phyloP scores from a whole-genome alignment of 1,140 invertebrate genomes.

The Ridgeia piscesae region DNA sequence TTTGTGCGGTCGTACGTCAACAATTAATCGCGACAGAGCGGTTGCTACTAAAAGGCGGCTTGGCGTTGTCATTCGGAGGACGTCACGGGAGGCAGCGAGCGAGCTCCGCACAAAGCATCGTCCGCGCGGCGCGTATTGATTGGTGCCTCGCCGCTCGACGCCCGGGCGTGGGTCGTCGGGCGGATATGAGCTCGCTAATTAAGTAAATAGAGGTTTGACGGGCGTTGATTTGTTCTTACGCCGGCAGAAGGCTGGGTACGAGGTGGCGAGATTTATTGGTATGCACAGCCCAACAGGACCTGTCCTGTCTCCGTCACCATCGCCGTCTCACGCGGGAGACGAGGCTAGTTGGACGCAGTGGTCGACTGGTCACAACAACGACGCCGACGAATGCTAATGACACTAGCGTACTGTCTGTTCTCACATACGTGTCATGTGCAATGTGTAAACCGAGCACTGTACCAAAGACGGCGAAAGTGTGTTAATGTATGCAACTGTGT shows the following conservation, averaged over 20 bases:
- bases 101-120: not conserved
- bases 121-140: not conserved
- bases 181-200: not conserved
- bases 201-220: not conserved
- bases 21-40: conserved; percentile 3
- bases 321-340: not conserved
- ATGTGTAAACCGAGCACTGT: not conserved
- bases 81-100: not conserved
- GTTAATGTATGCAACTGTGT: not conserved
- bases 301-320: not conserved
- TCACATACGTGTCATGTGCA: not conserved
- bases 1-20: not conserved
- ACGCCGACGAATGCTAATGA: not conserved
- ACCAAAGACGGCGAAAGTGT: not conserved
- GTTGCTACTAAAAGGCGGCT: conserved; percentile 3
- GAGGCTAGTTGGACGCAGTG: not conserved
- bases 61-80: not conserved
- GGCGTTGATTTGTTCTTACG: not conserved
- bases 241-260: not conserved
- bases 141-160: not conserved
- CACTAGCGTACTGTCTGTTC: not conserved
- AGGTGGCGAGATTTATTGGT: not conserved
- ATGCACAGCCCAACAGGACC: not conserved
- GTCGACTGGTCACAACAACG: not conserved
- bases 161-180: not conserved